phyloP scores from a whole-genome alignment of 2,888 invertebrate genomes.

The Strigamia transsilvanica region DNA sequence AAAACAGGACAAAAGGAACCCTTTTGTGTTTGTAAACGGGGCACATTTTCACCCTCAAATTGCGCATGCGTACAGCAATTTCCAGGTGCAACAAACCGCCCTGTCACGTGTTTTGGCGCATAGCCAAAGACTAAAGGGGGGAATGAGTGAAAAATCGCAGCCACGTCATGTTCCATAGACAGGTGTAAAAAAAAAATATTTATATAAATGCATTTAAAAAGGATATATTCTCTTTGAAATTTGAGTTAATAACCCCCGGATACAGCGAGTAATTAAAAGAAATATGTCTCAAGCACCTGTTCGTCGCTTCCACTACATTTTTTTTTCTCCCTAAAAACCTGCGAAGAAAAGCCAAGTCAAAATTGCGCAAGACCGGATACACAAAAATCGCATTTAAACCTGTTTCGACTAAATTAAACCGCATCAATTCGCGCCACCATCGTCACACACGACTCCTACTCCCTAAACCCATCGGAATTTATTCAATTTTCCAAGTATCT shows the following conservation, averaged over 20 bases:
- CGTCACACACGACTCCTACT: background rate
- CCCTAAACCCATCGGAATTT: background rate
- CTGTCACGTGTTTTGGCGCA: slow-evolving; percentile 30
- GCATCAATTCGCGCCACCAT: background rate
- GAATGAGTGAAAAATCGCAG: slow-evolving; percentile 1
- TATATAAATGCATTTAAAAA: background rate
- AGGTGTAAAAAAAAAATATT: background rate
- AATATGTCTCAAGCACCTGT: slow-evolving; percentile 17
- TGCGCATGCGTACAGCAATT: slow-evolving; percentile 27
- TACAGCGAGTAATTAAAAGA: background rate
- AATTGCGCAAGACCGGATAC: background rate
- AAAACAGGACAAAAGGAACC: background rate
- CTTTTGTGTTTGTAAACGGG: slow-evolving; percentile 4
- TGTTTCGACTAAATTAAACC: background rate
- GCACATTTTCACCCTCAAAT: background rate
- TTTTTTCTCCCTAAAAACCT: too few relatives aligned
- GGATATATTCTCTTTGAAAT: background rate
- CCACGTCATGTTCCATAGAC: slow-evolving; percentile 5
- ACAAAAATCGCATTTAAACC: too few relatives aligned
- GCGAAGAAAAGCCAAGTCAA: background rate
- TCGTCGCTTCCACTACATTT: background rate
- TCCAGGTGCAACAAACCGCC: slow-evolving; percentile 46
- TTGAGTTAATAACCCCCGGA: background rate
- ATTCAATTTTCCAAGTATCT: background rate
- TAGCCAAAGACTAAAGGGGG: background rate